Conservation (phyloP, 2,888 invertebrate species). For the Bedellia somnulentella region DNA sequence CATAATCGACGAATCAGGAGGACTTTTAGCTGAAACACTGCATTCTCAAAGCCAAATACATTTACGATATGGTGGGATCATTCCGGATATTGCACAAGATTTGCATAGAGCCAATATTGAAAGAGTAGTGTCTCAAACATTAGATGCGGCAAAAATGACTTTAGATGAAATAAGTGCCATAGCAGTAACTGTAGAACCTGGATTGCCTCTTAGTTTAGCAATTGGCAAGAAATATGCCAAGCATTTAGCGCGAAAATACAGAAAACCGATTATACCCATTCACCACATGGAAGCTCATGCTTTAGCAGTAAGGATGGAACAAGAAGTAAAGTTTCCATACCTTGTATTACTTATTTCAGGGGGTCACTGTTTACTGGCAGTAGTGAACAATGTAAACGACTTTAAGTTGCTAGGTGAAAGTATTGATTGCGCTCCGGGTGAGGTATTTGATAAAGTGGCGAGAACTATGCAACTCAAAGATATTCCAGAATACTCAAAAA, state of each 20-base stretch:
- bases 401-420: slow-evolving; percentile 81
- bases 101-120: slow-evolving; percentile 80
- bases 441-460: slow-evolving; percentile 91
- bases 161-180: slow-evolving; percentile 79
- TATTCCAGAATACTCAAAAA: slow-evolving; percentile 69
- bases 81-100: slow-evolving; percentile 85
- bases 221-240: slow-evolving; percentile 86
- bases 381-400: slow-evolving; percentile 73
- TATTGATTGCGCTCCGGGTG: slow-evolving; percentile 88
- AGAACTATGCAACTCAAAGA: slow-evolving; percentile 81
- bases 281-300: slow-evolving; percentile 99
- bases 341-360: slow-evolving; percentile 89
- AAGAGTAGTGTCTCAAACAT: slow-evolving; percentile 69
- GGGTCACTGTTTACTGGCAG: slow-evolving; percentile 84
- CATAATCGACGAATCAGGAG: slow-evolving; percentile 73
- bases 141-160: slow-evolving; percentile 61
- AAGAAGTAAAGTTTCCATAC: slow-evolving; percentile 81
- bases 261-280: slow-evolving; percentile 90
- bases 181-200: slow-evolving; percentile 88
- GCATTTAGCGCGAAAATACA: slow-evolving; percentile 65
- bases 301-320: slow-evolving; percentile 77
- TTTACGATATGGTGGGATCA: slow-evolving; percentile 81
- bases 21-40: slow-evolving; percentile 78
- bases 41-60: slow-evolving; percentile 80
- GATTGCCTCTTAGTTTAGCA: slow-evolving; percentile 73